Conservation (phyloP, 2,888 invertebrate species). For the Carcina quercana region DNA sequence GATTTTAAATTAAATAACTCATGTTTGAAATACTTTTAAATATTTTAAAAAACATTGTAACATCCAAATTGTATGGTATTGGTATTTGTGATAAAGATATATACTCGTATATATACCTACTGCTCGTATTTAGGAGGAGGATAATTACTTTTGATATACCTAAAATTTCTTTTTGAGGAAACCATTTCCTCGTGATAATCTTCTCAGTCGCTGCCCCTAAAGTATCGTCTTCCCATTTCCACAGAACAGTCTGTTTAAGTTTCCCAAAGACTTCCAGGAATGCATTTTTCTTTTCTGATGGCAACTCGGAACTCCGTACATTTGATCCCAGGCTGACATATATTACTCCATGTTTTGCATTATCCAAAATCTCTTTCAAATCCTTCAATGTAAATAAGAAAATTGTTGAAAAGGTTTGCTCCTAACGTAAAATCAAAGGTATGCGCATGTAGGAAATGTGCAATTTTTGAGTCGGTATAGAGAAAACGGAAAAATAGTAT, state of each 20-base stretch:
- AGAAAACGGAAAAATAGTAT: no score
- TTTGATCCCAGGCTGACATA: slow-evolving; percentile 77
- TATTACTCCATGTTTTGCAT: slow-evolving; percentile 66
- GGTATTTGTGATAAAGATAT: no score
- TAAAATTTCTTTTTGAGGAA: slow-evolving; percentile 80
- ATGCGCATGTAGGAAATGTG: no score
- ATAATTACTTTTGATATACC: no score
- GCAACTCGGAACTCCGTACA: slow-evolving; percentile 66
- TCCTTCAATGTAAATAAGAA: slow-evolving; percentile 35
- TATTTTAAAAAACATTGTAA: no score
- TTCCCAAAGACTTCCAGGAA: slow-evolving; percentile 73
- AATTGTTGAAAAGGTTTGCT: neutral
- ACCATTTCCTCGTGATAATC: slow-evolving; percentile 75
- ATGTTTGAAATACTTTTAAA: no score
- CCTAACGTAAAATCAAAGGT: no score
- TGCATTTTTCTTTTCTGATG: slow-evolving; percentile 54
- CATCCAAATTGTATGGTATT: no score
- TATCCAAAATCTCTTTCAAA: slow-evolving; percentile 64
- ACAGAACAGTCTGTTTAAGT: slow-evolving; percentile 77
- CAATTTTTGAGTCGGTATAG: no score
- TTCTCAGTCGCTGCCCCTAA: slow-evolving; percentile 72
- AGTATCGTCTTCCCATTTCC: slow-evolving; percentile 79
- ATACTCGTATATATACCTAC: no score
- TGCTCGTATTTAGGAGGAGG: no score
- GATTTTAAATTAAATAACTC: no score